These are phyloP conservation scores for Tetrax tetrax DNA, from an alignment of 2,113 vertebrate genomes.

Conservation along the genomic window DNA sequence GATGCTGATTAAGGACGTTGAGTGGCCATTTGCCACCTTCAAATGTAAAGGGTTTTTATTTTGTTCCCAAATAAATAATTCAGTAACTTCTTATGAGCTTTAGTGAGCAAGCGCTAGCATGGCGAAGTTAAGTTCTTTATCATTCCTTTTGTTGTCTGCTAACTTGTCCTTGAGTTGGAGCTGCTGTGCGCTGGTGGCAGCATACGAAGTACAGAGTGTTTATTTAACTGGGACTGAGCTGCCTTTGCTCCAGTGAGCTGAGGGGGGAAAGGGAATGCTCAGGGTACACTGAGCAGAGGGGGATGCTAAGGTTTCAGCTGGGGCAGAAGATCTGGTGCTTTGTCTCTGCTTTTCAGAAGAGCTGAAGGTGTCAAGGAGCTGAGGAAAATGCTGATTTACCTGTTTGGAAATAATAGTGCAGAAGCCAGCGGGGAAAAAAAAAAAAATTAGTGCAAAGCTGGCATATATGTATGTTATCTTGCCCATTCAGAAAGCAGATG, in stretches of 20 bases:
- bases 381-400: background rate
- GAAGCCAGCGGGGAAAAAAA: background rate
- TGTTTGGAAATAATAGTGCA: background rate
- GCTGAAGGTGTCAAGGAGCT: background rate
- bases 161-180: background rate
- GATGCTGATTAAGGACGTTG: background rate
- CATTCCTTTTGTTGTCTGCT: slow-evolving; percentile 21
- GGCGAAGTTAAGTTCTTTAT: slow-evolving; percentile 28
- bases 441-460: background rate
- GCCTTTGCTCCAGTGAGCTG: background rate
- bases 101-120: background rate
- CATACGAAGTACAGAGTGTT: background rate
- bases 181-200: background rate
- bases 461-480: background rate
- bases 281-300: background rate
- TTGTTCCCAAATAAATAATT: slow-evolving; percentile 35
- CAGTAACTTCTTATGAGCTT: background rate
- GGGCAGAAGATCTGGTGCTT: background rate
- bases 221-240: background rate
- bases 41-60: background rate
- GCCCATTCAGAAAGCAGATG: background rate
- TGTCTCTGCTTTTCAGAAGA: background rate
- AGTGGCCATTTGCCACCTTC: slow-evolving; percentile 1
- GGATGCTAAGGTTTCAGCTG: background rate
- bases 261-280: background rate